A percentile compares a stretch with the other conserved stretches of the same genome.
phyloP scores from a whole-genome alignment of 2,113 vertebrate genomes.

The Orthochromis malagaraziensis region DNA sequence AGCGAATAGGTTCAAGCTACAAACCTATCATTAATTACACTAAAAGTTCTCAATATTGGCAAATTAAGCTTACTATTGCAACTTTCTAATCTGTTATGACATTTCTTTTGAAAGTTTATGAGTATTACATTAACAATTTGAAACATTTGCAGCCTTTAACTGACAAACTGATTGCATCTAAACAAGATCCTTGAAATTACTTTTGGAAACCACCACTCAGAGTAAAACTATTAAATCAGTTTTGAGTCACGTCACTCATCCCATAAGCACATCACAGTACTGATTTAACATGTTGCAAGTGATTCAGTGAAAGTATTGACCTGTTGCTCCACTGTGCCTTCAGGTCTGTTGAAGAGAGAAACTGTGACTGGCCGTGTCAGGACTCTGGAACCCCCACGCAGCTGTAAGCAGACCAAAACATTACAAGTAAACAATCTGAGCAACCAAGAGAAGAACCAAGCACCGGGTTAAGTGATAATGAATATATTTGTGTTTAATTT shows the following conservation, averaged over 20 bases:
- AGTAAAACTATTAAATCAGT: not conserved
- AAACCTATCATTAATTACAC: not conserved
- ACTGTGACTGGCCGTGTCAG: conserved; percentile 68
- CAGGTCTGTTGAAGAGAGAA: conserved; percentile 69
- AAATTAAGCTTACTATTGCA: not conserved
- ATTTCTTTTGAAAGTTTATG: not conserved
- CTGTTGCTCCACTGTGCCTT: conserved; percentile 67
- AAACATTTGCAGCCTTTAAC: not conserved
- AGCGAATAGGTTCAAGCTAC: too few relatives aligned
- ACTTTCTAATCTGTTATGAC: not conserved
- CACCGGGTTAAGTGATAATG: not conserved
- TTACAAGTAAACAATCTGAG: not conserved
- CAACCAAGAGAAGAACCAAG: not conserved
- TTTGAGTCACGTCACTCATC: not conserved
- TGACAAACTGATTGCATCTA: not conserved
- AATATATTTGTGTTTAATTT: not conserved
- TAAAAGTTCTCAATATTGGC: not conserved
- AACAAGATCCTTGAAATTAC: not conserved
- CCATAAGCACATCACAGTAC: not conserved
- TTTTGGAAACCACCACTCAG: not conserved
- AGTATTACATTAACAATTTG: not conserved
- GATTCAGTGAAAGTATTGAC: conserved; percentile 8
- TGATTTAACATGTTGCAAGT: not conserved
- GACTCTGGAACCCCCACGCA: conserved; percentile 74
- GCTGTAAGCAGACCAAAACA: conserved; percentile 27